These are phyloP conservation scores for Dicaeum eximium DNA, from an alignment of 2,113 vertebrate species.

Conservation along the genomic window DNA sequence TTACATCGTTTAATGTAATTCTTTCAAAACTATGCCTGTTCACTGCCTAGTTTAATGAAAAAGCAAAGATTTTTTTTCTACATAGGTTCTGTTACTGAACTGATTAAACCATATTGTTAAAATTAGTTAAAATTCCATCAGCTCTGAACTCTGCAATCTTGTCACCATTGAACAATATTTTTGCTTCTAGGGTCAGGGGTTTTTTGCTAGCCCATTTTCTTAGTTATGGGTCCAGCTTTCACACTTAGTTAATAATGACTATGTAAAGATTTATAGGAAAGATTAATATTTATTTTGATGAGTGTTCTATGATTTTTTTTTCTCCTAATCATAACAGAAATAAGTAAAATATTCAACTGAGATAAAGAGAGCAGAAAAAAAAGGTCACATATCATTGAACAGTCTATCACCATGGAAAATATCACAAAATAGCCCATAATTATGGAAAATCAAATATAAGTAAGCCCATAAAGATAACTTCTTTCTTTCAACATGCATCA, in stretches of 20 bases:
- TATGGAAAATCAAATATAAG: conserved; percentile 7
- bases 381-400: not conserved
- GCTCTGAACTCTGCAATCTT: not conserved
- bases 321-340: not conserved
- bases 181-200: not conserved
- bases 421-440: conserved; percentile 12
- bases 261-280: not conserved
- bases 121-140: not conserved
- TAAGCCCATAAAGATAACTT: not conserved
- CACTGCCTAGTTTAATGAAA: not conserved
- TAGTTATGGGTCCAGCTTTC: not conserved
- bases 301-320: not conserved
- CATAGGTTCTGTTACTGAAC: not conserved
- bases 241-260: not conserved
- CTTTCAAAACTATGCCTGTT: not conserved
- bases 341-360: not conserved
- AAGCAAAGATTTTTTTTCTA: not conserved
- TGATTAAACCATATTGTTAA: not conserved
- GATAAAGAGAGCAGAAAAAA: not conserved
- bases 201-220: not conserved
- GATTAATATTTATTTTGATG: conserved; percentile 1
- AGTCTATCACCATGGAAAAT: not conserved
- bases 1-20: not conserved
- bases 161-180: not conserved
- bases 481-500: not conserved